Conservation (phyloP, 2,888 invertebrate species). For the Marasmarcha lunaedactyla region DNA sequence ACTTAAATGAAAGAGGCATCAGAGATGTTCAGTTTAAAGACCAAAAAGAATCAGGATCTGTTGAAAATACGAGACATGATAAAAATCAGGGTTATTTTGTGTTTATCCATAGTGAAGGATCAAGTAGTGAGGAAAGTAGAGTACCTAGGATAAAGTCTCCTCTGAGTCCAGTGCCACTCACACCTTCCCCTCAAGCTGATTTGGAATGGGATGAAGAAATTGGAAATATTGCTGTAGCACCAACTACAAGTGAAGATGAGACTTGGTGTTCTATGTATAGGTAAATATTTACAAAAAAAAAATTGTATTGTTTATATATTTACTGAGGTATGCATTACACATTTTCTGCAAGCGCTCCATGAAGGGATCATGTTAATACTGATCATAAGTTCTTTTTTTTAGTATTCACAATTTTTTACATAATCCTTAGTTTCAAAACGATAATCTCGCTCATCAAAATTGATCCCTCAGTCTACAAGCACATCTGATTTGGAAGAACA, state of each 20-base stretch:
- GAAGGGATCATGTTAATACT: no score
- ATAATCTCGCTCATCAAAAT: no score
- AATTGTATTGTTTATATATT: constrained; percentile 5
- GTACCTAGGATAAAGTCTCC: constrained; percentile 30
- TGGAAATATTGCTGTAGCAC: constrained; percentile 62
- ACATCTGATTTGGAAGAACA: no score
- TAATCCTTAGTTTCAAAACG: no score
- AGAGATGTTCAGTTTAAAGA: no score
- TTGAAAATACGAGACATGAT: constrained; percentile 21
- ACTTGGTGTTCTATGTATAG: constrained; percentile 63
- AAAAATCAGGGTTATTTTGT: constrained; percentile 50
- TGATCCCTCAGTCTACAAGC: no score
- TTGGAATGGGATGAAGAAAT: constrained; percentile 84
- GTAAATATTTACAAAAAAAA: constrained; percentile 28
- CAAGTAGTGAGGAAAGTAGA: constrained; percentile 46
- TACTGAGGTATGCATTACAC: no score
- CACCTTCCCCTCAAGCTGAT: constrained; percentile 51
- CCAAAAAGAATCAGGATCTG: constrained; percentile 17
- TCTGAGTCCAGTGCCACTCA: constrained; percentile 29
- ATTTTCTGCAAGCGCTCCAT: no score
- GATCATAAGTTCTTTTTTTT: no score
- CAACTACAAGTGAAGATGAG: constrained; percentile 64
- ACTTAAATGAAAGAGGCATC: constrained; percentile 28
- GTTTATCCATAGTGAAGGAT: constrained; percentile 52
- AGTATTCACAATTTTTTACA: no score